These are phyloP conservation scores for Odocoileus hemionus DNA, from an alignment of 2,113 vertebrate genomes.

Conservation along the genomic window DNA sequence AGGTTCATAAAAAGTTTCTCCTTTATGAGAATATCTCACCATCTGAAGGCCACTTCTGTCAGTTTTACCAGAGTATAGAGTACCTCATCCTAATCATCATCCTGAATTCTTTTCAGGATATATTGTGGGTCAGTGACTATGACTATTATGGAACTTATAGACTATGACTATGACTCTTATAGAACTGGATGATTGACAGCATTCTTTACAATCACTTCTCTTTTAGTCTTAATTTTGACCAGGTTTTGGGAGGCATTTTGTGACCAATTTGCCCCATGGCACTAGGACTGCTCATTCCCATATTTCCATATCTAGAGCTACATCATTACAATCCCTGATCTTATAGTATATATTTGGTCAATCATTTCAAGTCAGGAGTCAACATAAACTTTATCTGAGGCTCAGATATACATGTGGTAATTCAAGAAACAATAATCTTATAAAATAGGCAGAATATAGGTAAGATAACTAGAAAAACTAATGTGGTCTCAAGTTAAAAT, in stretches of 20 bases:
- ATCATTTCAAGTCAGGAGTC: neutral
- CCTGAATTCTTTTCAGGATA: neutral
- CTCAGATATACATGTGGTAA: neutral
- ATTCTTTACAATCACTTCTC: neutral
- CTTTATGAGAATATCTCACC: neutral
- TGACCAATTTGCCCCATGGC: neutral
- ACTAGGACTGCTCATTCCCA: neutral
- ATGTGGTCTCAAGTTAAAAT: neutral
- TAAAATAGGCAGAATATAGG: neutral
- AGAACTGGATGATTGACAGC: neutral
- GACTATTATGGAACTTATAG: neutral
- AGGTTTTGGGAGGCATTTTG: neutral
- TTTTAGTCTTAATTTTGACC: neutral
- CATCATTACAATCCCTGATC: neutral
- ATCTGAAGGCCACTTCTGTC: neutral
- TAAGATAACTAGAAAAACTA: neutral
- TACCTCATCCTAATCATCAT: neutral
- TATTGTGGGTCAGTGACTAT: neutral
- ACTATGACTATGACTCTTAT: neutral
- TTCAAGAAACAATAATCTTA: neutral
- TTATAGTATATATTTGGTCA: neutral
- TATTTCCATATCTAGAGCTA: neutral
- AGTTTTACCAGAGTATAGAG: neutral
- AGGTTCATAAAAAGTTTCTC: neutral
- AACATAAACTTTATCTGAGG: neutral